Conservation (phyloP, 30 jellyfish, hydroid and myxozoan genomes). For the Catostylus mosaicus region DNA sequence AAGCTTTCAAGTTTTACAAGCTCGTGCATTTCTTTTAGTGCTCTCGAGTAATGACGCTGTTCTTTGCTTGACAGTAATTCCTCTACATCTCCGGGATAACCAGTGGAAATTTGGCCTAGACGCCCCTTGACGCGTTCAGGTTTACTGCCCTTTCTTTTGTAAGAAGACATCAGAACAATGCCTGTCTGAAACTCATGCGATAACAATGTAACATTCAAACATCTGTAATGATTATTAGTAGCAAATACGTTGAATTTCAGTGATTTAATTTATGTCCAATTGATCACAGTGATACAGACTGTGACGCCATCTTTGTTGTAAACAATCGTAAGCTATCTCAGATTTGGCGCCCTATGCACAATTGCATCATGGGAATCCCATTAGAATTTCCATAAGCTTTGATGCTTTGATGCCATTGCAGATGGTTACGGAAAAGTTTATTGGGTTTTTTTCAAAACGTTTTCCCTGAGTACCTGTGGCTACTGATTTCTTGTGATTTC, state of each 20-base stretch:
- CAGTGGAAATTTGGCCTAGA: neutral
- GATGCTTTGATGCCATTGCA: no score
- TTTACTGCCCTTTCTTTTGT: neutral
- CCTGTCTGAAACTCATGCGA: no score
- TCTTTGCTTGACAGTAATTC: conserved; percentile 40
- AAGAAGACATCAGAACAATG: neutral
- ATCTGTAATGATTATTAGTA: no score
- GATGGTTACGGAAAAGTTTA: no score
- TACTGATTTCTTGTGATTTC: no score
- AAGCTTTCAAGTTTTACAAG: conserved; percentile 53
- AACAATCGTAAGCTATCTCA: conserved; percentile 10
- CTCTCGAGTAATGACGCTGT: conserved; percentile 42
- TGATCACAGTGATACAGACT: neutral
- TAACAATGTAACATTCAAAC: no score
- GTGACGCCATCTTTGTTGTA: conserved; percentile 19
- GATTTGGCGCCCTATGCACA: conserved; percentile 20
- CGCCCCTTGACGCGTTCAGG: neutral
- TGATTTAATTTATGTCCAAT: neutral
- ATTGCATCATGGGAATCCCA: conserved; percentile 25
- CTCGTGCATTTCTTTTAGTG: conserved; percentile 59
- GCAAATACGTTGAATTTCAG: neutral
- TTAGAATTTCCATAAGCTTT: no score
- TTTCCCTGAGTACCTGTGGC: no score
- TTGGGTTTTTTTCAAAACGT: no score
- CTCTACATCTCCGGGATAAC: conserved; percentile 1